Conservation (phyloP, 2,888 invertebrate species). For the Andrena hattorfiana region DNA sequence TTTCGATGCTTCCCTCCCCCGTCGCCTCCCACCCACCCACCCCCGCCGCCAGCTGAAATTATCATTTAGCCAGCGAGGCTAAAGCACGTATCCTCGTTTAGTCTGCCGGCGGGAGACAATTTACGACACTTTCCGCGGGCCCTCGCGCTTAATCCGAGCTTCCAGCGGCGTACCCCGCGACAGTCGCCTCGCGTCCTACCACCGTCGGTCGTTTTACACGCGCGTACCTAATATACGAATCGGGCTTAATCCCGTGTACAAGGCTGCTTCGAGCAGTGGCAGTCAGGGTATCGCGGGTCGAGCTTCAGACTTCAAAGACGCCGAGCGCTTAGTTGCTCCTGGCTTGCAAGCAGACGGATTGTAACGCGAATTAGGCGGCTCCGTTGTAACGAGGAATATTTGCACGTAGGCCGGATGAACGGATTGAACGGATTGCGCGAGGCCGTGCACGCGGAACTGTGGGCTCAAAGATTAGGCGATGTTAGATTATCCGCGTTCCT, state of each 20-base stretch:
- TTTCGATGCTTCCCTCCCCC: constrained; percentile 25
- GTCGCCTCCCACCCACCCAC: neutral
- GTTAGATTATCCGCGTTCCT: too few species aligned
- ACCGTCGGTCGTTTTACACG: constrained; percentile 23
- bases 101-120: constrained; percentile 71
- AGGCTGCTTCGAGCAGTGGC: neutral
- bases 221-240: constrained; percentile 43
- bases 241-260: constrained; percentile 40
- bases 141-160: constrained; percentile 72
- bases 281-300: constrained; percentile 26
- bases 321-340: neutral
- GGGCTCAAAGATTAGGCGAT: neutral
- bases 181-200: constrained; percentile 48
- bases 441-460: neutral
- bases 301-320: constrained; percentile 49
- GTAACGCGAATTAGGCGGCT: constrained; percentile 40
- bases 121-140: constrained; percentile 74
- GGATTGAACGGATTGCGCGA: constrained; percentile 10
- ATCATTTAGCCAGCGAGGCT: constrained; percentile 65
- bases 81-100: constrained; percentile 68
- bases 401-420: constrained; percentile 5
- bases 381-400: constrained; percentile 31
- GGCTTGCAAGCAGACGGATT: constrained; percentile 44
- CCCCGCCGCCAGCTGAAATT: constrained; percentile 64
- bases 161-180: constrained; percentile 58